These are phyloP conservation scores for Protula sp. DNA, from an alignment of 2,888 invertebrate genomes.

Conservation along the genomic window DNA sequence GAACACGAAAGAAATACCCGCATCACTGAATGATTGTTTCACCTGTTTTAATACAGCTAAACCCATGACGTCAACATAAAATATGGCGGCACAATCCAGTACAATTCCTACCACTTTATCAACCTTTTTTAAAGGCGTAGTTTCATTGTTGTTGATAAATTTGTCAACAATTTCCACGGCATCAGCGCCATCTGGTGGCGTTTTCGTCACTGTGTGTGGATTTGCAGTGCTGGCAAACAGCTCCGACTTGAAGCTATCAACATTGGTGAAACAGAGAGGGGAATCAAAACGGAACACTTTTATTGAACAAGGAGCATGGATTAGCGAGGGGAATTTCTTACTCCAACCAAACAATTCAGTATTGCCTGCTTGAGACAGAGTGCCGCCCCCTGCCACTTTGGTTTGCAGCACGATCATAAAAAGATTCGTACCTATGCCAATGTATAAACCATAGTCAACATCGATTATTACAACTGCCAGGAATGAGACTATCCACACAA, in stretches of 20 bases:
- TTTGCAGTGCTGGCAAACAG: conserved; percentile 36
- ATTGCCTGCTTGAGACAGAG: neutral
- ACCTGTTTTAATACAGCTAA: conserved; percentile 30
- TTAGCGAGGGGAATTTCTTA: conserved; percentile 26
- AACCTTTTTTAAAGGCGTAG: too few species aligned
- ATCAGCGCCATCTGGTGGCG: too few species aligned
- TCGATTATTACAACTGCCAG: conserved; percentile 41
- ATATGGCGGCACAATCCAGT: conserved; percentile 39
- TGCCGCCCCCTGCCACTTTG: neutral
- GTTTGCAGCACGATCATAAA: conserved; percentile 39
- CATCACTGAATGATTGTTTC: conserved; percentile 21
- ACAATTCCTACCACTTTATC: too few species aligned
- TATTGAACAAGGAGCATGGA: conserved; percentile 35
- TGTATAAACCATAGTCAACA: conserved; percentile 43
- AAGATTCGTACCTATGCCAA: conserved; percentile 38
- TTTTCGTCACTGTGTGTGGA: too few species aligned
- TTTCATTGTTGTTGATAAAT: too few species aligned
- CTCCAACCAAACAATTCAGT: conserved; percentile 16
- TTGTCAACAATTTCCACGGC: too few species aligned
- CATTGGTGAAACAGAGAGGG: conserved; percentile 43
- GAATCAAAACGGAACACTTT: conserved; percentile 44
- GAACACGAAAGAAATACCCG: conserved; percentile 18
- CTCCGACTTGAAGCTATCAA: conserved; percentile 40
- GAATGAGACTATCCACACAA: conserved; percentile 50
- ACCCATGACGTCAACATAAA: conserved; percentile 37